Evolutionary conservation across 2,797 vertebrate species (phyloP).

Genomic region (Hemibagrus guttatus): DNA sequence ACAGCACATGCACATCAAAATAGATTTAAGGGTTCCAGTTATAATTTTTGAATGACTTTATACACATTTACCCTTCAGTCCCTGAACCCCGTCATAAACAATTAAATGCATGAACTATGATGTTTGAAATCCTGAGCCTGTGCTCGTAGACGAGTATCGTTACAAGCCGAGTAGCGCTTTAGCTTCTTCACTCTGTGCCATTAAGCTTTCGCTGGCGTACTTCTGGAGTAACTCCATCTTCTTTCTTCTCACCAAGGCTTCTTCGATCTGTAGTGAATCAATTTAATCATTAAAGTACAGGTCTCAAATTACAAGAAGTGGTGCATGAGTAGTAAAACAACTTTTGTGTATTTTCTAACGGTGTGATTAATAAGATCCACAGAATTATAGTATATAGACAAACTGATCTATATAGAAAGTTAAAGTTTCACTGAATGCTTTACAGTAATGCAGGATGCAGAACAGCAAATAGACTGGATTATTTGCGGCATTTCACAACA

Average conservation of each 20-base stretch:
- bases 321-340: too few relatives aligned
- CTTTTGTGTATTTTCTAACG: background rate
- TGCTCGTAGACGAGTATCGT: conserved; percentile 7
- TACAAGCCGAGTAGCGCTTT: conserved; percentile 86
- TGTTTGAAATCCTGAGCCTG: background rate
- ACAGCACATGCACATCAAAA: background rate
- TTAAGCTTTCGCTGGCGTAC: conserved; percentile 90
- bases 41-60: background rate
- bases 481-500: background rate
- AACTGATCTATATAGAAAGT: background rate
- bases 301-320: background rate
- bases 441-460: background rate
- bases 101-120: background rate
- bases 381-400: background rate
- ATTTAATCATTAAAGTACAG: background rate
- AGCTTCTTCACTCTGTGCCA: conserved; percentile 93
- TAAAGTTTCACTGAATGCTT: background rate
- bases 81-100: background rate
- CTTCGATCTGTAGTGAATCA: conserved; percentile 82
- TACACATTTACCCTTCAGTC: background rate
- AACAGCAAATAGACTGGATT: background rate
- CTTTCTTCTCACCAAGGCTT: conserved; percentile 91
- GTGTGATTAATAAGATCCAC: background rate
- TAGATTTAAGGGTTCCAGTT: background rate
- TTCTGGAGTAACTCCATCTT: conserved; percentile 97